phyloP scores from a whole-genome alignment of 2,797 vertebrate genomes.

The Margarornis squamiger region DNA sequence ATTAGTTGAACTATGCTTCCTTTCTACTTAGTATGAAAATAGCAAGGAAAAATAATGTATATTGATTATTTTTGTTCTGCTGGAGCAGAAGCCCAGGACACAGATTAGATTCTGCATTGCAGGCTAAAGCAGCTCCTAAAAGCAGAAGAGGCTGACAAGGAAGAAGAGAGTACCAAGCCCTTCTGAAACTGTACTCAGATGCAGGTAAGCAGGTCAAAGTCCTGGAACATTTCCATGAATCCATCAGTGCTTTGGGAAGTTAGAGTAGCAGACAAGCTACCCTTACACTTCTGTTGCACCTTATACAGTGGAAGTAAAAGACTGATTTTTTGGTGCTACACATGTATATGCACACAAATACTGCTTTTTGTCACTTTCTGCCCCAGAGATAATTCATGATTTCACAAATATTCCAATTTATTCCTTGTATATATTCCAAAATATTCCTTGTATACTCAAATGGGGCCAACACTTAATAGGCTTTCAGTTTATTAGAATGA shows the following conservation, averaged over 20 bases:
- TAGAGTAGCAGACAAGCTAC: neutral
- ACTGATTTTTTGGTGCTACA: neutral
- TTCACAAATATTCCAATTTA: neutral
- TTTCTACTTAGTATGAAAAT: neutral
- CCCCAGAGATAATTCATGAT: neutral
- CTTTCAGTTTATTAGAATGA: neutral
- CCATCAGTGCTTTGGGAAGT: neutral
- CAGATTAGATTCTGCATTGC: neutral
- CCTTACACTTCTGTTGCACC: neutral
- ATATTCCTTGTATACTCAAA: neutral
- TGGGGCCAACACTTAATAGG: neutral
- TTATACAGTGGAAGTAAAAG: neutral
- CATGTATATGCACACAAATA: fast-evolving
- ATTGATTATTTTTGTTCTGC: constrained; percentile 31
- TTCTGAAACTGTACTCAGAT: neutral
- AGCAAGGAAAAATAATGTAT: neutral
- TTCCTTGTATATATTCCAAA: too few species aligned
- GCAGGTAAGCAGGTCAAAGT: neutral
- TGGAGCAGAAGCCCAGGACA: neutral
- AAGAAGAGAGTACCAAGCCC: neutral
- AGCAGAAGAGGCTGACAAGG: fast-evolving
- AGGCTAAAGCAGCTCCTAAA: neutral
- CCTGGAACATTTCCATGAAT: neutral
- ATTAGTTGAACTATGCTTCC: neutral
- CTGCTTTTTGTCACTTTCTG: neutral